These are phyloP conservation scores for Cervus canadensis DNA, from an alignment of 2,113 vertebrate genomes.

Conservation along the genomic window DNA sequence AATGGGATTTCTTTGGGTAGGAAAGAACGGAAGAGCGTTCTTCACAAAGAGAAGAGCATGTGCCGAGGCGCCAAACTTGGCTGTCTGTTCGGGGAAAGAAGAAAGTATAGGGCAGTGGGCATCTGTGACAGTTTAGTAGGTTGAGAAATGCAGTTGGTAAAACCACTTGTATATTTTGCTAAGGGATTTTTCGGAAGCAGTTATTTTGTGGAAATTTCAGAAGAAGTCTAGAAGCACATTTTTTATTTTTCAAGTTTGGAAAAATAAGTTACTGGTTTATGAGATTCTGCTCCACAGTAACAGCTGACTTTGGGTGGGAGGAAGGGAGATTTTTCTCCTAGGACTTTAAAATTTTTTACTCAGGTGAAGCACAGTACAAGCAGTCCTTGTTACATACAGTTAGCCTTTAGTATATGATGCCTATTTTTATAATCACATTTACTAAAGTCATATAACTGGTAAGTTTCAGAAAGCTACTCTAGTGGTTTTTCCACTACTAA, in stretches of 20 bases:
- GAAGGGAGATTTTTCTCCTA: neutral
- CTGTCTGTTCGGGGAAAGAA: neutral
- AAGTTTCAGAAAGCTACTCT: neutral
- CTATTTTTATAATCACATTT: neutral
- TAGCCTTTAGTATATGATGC: neutral
- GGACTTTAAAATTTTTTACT: neutral
- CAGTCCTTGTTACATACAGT: neutral
- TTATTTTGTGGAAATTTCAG: neutral
- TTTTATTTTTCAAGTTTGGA: neutral
- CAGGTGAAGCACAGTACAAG: neutral
- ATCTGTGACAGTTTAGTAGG: neutral
- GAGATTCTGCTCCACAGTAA: neutral
- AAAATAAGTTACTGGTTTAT: neutral
- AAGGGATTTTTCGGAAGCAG: neutral
- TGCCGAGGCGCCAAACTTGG: neutral
- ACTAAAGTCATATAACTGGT: neutral
- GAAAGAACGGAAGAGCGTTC: neutral
- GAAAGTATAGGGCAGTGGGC: neutral
- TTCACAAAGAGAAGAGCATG: neutral
- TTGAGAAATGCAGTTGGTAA: neutral
- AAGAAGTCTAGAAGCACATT: neutral
- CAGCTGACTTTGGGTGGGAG: neutral
- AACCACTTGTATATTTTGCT: neutral
- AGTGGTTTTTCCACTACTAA: neutral
- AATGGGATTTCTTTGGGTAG: neutral